phyloP scores from a whole-genome alignment of 2,797 vertebrate genomes.

The Poeciliopsis infans region DNA sequence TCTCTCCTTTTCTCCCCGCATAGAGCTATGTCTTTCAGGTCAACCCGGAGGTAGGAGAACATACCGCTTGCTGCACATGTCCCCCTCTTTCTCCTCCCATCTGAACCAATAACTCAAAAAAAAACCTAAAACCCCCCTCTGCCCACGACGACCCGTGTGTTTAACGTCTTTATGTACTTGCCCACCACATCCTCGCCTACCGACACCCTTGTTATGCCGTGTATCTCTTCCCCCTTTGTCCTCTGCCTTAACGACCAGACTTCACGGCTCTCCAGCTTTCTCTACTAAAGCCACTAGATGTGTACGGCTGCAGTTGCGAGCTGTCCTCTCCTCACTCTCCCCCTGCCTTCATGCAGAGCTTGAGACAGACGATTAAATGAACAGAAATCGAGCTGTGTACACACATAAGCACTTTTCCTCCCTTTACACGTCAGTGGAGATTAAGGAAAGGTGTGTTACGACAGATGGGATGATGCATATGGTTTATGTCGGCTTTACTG shows the following conservation, averaged over 20 bases:
- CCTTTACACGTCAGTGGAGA: constrained; percentile 50
- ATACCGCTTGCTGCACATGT: constrained; percentile 70
- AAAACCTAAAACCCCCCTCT: constrained; percentile 26
- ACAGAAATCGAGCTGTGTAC: constrained; percentile 11
- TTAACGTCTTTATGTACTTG: constrained; percentile 55
- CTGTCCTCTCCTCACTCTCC: constrained; percentile 67
- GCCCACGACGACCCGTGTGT: constrained; percentile 48
- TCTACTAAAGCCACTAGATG: constrained; percentile 51
- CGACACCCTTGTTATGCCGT: constrained; percentile 68
- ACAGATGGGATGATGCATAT: constrained; percentile 38
- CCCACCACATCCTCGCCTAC: constrained; percentile 59
- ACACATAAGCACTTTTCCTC: constrained; percentile 14
- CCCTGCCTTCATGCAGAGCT: constrained; percentile 35
- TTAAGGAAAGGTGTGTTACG: constrained; percentile 60
- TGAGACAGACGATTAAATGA: constrained; percentile 29
- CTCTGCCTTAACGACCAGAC: constrained; percentile 50
- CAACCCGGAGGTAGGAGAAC: constrained; percentile 80
- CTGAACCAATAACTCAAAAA: constrained; percentile 25
- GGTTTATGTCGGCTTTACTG: constrained; percentile 33
- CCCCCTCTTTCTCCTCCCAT: constrained; percentile 30
- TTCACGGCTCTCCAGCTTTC: constrained; percentile 51
- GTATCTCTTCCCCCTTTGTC: constrained; percentile 50
- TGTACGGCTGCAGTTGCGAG: constrained; percentile 45
- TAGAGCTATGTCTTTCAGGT: constrained; percentile 85
- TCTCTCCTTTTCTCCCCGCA: constrained; percentile 72